These are phyloP conservation scores for Polyommatus iphigenia DNA, from an alignment of 2,888 invertebrate species.

Conservation along the genomic window DNA sequence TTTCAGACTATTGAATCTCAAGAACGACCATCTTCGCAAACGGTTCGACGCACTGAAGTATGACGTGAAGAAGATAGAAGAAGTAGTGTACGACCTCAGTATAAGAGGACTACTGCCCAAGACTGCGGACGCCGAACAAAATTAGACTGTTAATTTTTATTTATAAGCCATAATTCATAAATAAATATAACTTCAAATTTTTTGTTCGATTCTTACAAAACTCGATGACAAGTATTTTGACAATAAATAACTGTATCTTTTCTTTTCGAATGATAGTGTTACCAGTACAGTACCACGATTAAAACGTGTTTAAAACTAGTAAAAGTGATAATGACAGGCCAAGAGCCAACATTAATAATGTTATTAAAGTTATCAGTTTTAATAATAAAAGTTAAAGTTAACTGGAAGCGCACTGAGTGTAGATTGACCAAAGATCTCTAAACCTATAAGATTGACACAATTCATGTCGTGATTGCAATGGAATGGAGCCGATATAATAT, in stretches of 20 bases:
- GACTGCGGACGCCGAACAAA: slow-evolving; percentile 36
- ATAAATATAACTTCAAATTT: not conserved
- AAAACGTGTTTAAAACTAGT: not conserved
- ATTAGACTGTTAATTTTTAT: not conserved
- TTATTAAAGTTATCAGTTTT: not conserved
- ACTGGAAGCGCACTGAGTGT: too few relatives aligned
- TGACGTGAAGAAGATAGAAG: slow-evolving; percentile 96
- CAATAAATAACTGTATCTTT: not conserved
- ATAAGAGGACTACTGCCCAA: slow-evolving; percentile 85
- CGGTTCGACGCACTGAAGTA: slow-evolving; percentile 93
- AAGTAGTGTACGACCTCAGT: slow-evolving; percentile 93
- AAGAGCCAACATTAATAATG: not conserved
- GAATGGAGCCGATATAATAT: too few relatives aligned
- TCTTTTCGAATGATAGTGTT: not conserved
- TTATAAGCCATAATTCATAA: slow-evolving; percentile 14
- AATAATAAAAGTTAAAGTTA: too few relatives aligned
- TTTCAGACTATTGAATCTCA: slow-evolving; percentile 87
- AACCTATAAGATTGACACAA: too few relatives aligned
- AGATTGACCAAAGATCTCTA: too few relatives aligned
- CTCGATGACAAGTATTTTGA: not conserved
- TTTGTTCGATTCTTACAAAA: not conserved
- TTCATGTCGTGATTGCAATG: too few relatives aligned
- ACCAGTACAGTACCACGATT: not conserved
- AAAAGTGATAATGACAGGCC: not conserved
- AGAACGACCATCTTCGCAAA: slow-evolving; percentile 93